A percentile compares a stretch with the other conserved stretches of the same genome.
Conservation (phyloP, 2,113 vertebrate species). For the Gulo gulo region DNA sequence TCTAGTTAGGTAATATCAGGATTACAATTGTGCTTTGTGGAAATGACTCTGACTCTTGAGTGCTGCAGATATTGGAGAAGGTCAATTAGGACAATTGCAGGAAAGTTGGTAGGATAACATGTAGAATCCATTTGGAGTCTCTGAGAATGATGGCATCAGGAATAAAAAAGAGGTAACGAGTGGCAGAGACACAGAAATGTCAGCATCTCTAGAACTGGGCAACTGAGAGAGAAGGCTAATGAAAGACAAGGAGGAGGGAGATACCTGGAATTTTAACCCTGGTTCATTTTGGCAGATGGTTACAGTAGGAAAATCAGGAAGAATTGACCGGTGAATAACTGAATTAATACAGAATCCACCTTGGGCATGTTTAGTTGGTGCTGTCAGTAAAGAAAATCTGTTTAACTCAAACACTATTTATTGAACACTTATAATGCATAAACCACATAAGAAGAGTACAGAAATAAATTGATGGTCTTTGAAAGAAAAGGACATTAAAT, state of each 20-base stretch:
- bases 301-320: background rate
- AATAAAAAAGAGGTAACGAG: background rate
- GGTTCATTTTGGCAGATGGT: background rate
- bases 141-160: background rate
- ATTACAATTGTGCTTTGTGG: background rate
- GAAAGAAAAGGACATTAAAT: background rate
- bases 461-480: background rate
- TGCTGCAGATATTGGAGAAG: background rate
- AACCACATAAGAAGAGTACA: background rate
- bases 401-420: background rate
- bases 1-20: background rate
- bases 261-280: background rate
- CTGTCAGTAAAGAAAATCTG: background rate
- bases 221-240: background rate
- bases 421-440: background rate
- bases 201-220: background rate
- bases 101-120: background rate
- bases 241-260: background rate
- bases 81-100: background rate
- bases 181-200: background rate
- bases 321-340: background rate
- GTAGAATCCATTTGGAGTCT: background rate
- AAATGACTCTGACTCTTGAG: background rate
- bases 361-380: background rate
- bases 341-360: background rate